A percentile compares a stretch with the other conserved stretches of the same genome.
These are phyloP conservation scores for Conopomorpha cramerella DNA, from an alignment of 1,140 invertebrate genomes.

Conservation along the genomic window DNA sequence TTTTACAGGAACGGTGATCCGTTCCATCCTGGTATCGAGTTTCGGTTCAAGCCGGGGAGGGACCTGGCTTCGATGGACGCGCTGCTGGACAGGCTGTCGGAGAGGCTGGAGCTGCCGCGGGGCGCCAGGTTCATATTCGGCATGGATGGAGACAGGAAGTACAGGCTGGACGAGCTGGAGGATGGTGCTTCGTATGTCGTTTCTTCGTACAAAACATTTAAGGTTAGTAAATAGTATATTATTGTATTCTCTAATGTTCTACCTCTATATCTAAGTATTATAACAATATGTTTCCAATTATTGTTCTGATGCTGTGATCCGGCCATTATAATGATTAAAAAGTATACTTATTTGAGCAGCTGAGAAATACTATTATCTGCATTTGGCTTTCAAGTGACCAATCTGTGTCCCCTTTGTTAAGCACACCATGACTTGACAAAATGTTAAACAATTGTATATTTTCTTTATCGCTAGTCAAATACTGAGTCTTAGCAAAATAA, in stretches of 20 bases:
- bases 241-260: conserved; percentile 6
- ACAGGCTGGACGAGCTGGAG: conserved; percentile 83
- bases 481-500: too few species aligned
- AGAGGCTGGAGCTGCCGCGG: conserved; percentile 79
- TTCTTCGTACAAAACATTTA: conserved; percentile 90
- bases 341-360: too few species aligned
- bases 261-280: too few species aligned
- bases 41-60: conserved; percentile 84
- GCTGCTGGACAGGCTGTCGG: conserved; percentile 81
- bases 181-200: conserved; percentile 91
- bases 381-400: too few species aligned
- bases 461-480: too few species aligned
- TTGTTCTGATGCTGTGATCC: too few species aligned
- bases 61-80: conserved; percentile 87
- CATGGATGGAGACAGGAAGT: conserved; percentile 84
- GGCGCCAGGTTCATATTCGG: conserved; percentile 90
- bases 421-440: too few species aligned
- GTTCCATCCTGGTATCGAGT: conserved; percentile 86
- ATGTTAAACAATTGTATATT: too few species aligned
- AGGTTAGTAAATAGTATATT: conserved; percentile 75
- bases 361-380: too few species aligned
- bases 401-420: too few species aligned
- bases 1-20: conserved; percentile 95
- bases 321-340: too few species aligned
- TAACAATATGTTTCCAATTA: too few species aligned